Base-by-base conservation (phyloP, 2,797 vertebrate genomes). In the Fistularia tabacaria region DNA sequence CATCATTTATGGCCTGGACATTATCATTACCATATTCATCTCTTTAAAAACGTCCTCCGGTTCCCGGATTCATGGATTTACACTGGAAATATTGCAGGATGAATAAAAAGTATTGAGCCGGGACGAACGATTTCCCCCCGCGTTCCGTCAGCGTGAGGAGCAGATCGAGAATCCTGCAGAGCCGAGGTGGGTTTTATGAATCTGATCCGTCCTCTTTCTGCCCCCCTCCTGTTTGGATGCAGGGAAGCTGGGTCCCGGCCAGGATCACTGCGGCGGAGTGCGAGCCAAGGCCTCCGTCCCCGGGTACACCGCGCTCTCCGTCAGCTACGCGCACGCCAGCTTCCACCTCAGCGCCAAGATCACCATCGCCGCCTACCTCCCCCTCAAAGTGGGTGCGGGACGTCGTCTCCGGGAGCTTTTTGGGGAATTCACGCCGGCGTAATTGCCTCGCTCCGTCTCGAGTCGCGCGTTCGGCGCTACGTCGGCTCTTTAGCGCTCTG, bases 321-420 rank as follows among this genome's bases (percentile, higher is more conserved):
- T 93, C 74, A 92, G 90, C 85, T 92, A 92, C 75, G 84, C 83
- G 61, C 93, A 93, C 0, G 88, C 90, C 55, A 92, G 88, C 0
- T 40, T 95, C 51, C 91, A 91, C 66, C 93, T 99, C 57, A 93
- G 83, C 1, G 90, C 95, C 60, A 92, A 90, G 77, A 94, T 99
- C 86, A 90, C 92, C 68, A 91, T 99, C 0, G 93, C 94, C 1
- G 92, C 94, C 41, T 90, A 95, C 67, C 84, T 92, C 7, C 93
- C 93, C 0, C 88, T 99, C 42, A 90, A 67, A 74, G 97, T 98
- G 82, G 93, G 93, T 49, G 25, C 25, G 25, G 25, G 25, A 25
- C 5, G 5, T 25, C 25, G 25, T 25, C 25, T 25, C 25, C 25
- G 25, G 25, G 25, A 25, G 25, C 25, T 25, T 25, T 25, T 25